Conservation (phyloP, 2,113 vertebrate species). For the Bujurquina vittata region DNA sequence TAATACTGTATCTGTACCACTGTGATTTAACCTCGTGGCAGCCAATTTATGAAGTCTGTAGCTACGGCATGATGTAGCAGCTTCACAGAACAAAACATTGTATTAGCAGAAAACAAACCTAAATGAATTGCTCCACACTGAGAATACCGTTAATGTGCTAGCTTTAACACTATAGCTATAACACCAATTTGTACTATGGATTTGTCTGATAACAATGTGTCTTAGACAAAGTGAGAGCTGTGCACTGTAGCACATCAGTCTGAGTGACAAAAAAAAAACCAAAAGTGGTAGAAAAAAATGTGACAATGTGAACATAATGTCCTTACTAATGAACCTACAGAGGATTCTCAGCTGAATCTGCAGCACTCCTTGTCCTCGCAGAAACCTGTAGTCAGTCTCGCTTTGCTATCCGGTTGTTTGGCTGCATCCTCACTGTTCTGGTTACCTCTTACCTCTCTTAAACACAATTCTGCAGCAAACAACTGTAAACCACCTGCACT, state of each 20-base stretch:
- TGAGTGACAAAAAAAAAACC: background rate
- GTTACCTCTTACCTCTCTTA: background rate
- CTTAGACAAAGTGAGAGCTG: background rate
- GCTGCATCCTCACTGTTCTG: background rate
- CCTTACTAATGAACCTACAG: background rate
- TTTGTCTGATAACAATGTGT: background rate
- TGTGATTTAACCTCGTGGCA: constrained; percentile 28
- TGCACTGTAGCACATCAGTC: background rate
- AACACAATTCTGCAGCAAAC: background rate
- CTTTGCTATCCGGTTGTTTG: background rate
- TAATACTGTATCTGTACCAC: constrained; percentile 27
- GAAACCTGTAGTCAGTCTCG: background rate
- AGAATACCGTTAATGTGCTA: background rate
- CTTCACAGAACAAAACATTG: background rate
- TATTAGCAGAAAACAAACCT: background rate
- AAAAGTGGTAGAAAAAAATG: background rate
- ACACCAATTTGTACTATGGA: constrained; percentile 3
- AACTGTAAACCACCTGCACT: background rate
- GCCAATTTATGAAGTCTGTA: constrained; percentile 32
- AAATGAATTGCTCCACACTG: background rate
- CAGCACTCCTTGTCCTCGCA: background rate
- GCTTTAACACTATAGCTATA: constrained; percentile 12
- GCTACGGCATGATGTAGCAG: background rate
- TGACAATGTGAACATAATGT: background rate
- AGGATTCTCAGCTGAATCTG: background rate